Evolutionary conservation across 2,113 vertebrate genomes (phyloP).

Genomic region (Odocoileus hemionus): DNA sequence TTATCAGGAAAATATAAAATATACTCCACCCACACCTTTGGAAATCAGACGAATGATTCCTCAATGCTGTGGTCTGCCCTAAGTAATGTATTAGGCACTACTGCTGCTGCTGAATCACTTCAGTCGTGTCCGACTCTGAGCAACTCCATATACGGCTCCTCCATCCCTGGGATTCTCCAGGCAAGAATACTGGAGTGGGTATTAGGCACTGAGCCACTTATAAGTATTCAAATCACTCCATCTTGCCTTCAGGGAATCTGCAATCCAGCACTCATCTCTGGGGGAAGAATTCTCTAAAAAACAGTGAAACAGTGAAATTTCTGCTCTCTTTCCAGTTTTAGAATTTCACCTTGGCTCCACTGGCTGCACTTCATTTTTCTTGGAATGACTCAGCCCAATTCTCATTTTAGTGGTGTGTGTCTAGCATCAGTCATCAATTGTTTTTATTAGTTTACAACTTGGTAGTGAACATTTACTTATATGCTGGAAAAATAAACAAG

Average conservation of each 20-base stretch:
- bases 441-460: conserved; percentile 22
- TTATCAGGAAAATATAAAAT: background rate
- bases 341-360: background rate
- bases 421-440: conserved; percentile 5
- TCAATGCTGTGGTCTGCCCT: background rate
- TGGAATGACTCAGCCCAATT: background rate
- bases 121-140: fast-evolving
- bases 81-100: background rate
- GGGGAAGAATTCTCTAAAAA: background rate
- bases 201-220: background rate
- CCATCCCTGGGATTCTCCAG: background rate
- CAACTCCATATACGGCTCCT: background rate
- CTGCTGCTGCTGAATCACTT: background rate
- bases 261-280: background rate
- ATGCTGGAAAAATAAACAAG: conserved; percentile 37
- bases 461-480: background rate
- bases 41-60: background rate
- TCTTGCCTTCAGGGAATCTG: background rate
- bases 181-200: background rate
- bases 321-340: background rate
- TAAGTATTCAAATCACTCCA: background rate
- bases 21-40: background rate
- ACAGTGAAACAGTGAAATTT: background rate
- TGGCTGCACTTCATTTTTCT: background rate
- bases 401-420: conserved; percentile 41